These are phyloP conservation scores for Pogonus chalceus DNA, from an alignment of 1,140 invertebrate genomes.

Conservation along the genomic window DNA sequence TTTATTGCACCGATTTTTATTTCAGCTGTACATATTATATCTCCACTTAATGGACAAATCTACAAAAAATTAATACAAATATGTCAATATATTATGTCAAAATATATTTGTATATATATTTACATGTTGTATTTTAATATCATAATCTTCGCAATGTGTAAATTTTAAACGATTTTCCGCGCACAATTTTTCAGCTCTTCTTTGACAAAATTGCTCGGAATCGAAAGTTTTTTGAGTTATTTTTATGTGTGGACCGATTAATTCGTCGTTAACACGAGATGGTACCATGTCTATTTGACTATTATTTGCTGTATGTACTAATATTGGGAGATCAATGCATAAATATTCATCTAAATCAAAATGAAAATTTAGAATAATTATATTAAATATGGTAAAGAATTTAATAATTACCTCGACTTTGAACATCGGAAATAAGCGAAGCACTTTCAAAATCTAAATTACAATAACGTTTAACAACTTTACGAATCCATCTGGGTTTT, in stretches of 20 bases:
- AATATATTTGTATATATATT: constrained; percentile 14
- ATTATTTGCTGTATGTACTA: constrained; percentile 31
- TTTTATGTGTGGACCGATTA: constrained; percentile 31
- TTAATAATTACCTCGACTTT: constrained; percentile 29
- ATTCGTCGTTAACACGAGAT: constrained; percentile 27
- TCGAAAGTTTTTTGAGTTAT: constrained; percentile 33
- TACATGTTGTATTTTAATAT: constrained; percentile 33
- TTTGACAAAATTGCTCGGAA: constrained; percentile 34
- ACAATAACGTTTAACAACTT: constrained; percentile 31
- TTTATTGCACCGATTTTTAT: constrained; percentile 33
- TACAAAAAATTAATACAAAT: constrained; percentile 14
- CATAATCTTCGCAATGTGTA: constrained; percentile 33
- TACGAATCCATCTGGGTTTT: constrained; percentile 32
- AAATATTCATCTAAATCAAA: constrained; percentile 5
- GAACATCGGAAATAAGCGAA: constrained; percentile 29
- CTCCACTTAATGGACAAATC: constrained; percentile 33
- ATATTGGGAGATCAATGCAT: constrained; percentile 21
- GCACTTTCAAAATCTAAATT: constrained; percentile 34
- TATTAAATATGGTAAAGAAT: not conserved
- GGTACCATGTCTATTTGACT: constrained; percentile 33
- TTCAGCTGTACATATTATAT: constrained; percentile 32
- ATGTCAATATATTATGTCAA: not conserved
- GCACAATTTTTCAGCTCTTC: constrained; percentile 29
- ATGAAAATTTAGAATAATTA: constrained; percentile 9
- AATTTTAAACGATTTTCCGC: constrained; percentile 29